Base-by-base conservation (phyloP, 2,888 invertebrate genomes). In the Melangyna quadrimaculata region DNA sequence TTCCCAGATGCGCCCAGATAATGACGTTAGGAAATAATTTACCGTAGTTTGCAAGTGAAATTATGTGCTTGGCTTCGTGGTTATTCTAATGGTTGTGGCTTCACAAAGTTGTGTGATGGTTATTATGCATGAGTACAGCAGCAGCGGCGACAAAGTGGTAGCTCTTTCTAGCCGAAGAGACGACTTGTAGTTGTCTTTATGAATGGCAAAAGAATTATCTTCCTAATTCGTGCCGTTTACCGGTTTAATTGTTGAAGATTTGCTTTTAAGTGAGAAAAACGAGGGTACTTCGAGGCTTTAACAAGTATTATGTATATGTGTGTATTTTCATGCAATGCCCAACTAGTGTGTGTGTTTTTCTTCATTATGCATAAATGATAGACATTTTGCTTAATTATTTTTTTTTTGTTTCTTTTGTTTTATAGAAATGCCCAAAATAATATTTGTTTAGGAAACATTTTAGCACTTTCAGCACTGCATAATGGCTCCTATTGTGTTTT, bases 11-110 rank as follows among this genome's bases (percentile, higher is more conserved):
- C 67, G 79, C 67, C 14, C 10, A 84, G 83, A 84, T 79, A 84
- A 84, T 84, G 75, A 79, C 71, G 83, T 78, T 71, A 79, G 75
- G 59, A 79, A 75, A 79, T 79, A 79, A 84, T 84, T 75, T 79
- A 84, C 83, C 71, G 71, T 84, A 67, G 65, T 75, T 79, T 79
- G 70, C 74, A 74, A 74, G 83, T 79, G 59, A 79, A 84, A 84
- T 84, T 79, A 71, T 79, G 79, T 79, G 71, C 79, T 79, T 83
- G 45, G 40, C 55, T 22, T 19, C 22, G 45, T 48, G 27, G 43
- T 29, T 1, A 14, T 22, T 22, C 55, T 55, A 19, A 3, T 10
- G 12, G 37, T 14, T 9, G 57, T 24, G 37, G 59, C n/a, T 40
- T 22, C 5, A 9, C 24, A 61, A 61, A 24, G 14, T 40, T 40